A percentile compares a stretch with the other conserved stretches of the same genome.
These are phyloP conservation scores for Eidolon dupreanum DNA, from an alignment of 2,797 vertebrate genomes.

Conservation along the genomic window DNA sequence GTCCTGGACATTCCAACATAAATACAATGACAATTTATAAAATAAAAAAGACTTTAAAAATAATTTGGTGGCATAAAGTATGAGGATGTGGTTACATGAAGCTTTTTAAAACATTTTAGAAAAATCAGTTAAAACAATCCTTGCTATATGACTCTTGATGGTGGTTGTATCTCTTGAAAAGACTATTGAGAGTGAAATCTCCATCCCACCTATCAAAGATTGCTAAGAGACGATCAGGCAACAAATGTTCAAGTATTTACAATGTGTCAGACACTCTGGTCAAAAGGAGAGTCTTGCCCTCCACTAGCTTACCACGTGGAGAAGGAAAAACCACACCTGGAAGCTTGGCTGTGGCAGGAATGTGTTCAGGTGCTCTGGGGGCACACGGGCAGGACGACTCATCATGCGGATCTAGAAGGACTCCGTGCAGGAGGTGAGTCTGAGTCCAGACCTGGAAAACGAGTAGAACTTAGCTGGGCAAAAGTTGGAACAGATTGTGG, in stretches of 20 bases:
- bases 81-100: background rate
- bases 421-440: background rate
- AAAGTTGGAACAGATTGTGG: background rate
- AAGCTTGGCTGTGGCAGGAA: background rate
- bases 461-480: background rate
- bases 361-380: too few species aligned
- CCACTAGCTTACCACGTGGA: background rate
- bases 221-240: background rate
- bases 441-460: background rate
- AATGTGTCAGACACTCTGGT: background rate
- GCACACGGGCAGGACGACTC: too few species aligned
- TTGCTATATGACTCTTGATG: background rate
- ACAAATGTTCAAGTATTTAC: background rate
- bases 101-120: background rate
- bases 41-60: slow-evolving; percentile 2
- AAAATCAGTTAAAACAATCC: background rate
- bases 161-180: background rate
- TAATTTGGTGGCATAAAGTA: background rate
- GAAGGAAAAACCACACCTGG: background rate
- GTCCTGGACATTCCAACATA: background rate
- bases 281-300: background rate
- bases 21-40: slow-evolving; percentile 56
- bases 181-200: background rate
- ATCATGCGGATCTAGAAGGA: background rate
- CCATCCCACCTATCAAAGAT: background rate